Percentiles rank a stretch among this genome's conserved stretches.
These are phyloP conservation scores for Pseudomyrmex sp. DNA, from an alignment of 1,140 invertebrate genomes.

Conservation along the genomic window DNA sequence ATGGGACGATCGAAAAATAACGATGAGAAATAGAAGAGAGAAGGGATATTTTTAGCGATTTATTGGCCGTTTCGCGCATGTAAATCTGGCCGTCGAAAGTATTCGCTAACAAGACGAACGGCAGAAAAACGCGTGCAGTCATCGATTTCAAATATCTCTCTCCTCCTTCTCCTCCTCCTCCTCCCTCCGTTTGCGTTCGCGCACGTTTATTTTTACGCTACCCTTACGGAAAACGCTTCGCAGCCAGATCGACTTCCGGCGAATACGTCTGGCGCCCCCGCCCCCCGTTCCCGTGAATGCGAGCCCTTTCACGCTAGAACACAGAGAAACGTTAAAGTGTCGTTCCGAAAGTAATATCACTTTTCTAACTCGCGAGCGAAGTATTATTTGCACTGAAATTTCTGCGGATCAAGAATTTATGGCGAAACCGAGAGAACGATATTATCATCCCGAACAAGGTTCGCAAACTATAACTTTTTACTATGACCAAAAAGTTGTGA, in stretches of 20 bases:
- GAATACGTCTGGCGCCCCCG: conserved; percentile 25
- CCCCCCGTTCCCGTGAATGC: neutral
- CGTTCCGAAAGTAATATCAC: conserved; percentile 52
- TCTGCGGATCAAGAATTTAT: conserved; percentile 43
- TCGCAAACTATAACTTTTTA: conserved; percentile 17
- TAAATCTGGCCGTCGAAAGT: conserved; percentile 61
- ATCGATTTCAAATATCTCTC: conserved; percentile 66
- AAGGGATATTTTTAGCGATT: conserved; percentile 71
- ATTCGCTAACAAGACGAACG: conserved; percentile 59
- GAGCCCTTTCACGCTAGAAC: neutral
- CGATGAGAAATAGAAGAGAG: conserved; percentile 50
- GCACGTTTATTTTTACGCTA: conserved; percentile 57
- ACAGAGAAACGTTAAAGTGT: conserved; percentile 45
- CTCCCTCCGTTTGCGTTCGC: neutral
- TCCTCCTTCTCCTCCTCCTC: neutral
- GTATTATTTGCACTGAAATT: conserved; percentile 34
- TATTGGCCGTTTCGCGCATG: conserved; percentile 71
- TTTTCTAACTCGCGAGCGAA: conserved; percentile 43
- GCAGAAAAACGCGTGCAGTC: conserved; percentile 28
- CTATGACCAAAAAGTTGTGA: conserved; percentile 10
- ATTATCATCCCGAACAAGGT: neutral
- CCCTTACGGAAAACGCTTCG: conserved; percentile 47
- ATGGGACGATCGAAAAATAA: conserved; percentile 61
- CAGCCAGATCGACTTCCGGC: conserved; percentile 49
- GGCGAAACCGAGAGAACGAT: conserved; percentile 18